These are phyloP conservation scores for Trimorus sp. DNA, from an alignment of 2,888 invertebrate genomes.

Conservation along the genomic window DNA sequence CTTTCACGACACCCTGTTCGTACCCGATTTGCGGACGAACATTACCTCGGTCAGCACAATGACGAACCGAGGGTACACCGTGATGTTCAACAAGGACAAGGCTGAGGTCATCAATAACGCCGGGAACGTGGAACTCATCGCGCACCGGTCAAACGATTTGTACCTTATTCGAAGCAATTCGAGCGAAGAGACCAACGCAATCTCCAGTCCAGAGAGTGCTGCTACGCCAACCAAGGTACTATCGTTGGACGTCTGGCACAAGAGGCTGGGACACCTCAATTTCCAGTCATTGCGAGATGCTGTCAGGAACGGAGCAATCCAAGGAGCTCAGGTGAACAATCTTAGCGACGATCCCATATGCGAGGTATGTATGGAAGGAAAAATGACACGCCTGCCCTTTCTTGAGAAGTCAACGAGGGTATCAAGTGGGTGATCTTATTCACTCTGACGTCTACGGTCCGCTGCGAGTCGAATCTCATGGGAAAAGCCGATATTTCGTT, in stretches of 20 bases:
- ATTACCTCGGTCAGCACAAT: conserved; percentile 33
- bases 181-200: too few relatives aligned
- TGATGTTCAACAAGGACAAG: conserved; percentile 38
- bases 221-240: too few relatives aligned
- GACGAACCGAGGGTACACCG: conserved; percentile 38
- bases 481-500: conserved; percentile 27
- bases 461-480: conserved; percentile 17
- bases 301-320: too few relatives aligned
- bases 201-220: too few relatives aligned
- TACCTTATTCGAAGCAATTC: not conserved
- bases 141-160: conserved; percentile 17
- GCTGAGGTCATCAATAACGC: conserved; percentile 37
- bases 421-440: conserved; percentile 39
- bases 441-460: conserved; percentile 8
- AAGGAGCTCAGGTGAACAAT: conserved; percentile 16
- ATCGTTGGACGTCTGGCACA: too few relatives aligned
- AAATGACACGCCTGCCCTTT: not conserved
- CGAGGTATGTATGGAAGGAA: not conserved
- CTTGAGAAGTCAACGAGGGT: conserved; percentile 1
- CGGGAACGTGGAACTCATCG: conserved; percentile 25
- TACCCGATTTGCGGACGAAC: conserved; percentile 31
- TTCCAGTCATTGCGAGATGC: too few relatives aligned
- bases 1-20: conserved; percentile 14
- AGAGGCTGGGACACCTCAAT: too few relatives aligned
- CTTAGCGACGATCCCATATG: conserved; percentile 5